A percentile compares a stretch with the other conserved stretches of the same genome.
Conservation (phyloP, 2,797 vertebrate genomes). For the Cossypha heuglini region DNA sequence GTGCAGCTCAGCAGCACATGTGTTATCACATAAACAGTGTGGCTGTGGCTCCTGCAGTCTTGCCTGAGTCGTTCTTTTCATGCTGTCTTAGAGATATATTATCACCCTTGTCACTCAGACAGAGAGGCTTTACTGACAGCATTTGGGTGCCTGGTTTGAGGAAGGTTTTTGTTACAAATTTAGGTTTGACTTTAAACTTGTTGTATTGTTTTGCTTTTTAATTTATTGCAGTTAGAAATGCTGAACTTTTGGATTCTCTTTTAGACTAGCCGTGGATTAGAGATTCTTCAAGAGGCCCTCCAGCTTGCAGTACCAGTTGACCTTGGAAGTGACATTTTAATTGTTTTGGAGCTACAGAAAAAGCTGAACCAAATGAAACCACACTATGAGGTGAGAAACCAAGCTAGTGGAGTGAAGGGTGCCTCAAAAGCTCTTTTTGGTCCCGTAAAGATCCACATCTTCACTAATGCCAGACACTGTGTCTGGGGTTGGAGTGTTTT, state of each 20-base stretch:
- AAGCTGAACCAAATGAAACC: conserved; percentile 81
- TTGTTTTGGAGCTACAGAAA: conserved; percentile 76
- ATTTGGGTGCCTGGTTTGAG: not conserved
- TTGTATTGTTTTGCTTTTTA: no score
- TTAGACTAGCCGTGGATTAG: conserved; percentile 81
- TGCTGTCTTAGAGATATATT: not conserved
- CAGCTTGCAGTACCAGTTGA: conserved; percentile 79
- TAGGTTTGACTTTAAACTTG: not conserved
- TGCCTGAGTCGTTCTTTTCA: fast-evolving
- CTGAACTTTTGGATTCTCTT: conserved; percentile 1
- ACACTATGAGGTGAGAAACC: conserved; percentile 80
- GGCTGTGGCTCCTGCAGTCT: not conserved
- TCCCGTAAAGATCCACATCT: not conserved
- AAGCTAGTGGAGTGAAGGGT: not conserved
- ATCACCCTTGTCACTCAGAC: not conserved
- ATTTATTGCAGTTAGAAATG: not conserved
- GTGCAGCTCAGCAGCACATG: not conserved
- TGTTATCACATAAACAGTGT: not conserved
- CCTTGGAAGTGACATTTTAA: conserved; percentile 80
- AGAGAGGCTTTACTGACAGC: not conserved
- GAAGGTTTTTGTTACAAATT: not conserved
- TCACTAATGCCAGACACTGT: not conserved
- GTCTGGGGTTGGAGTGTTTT: not conserved
- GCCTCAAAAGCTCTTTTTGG: not conserved
- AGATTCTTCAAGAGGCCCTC: conserved; percentile 80